Conservation (phyloP, 2,113 vertebrate genomes). For the Eclectus roratus region DNA sequence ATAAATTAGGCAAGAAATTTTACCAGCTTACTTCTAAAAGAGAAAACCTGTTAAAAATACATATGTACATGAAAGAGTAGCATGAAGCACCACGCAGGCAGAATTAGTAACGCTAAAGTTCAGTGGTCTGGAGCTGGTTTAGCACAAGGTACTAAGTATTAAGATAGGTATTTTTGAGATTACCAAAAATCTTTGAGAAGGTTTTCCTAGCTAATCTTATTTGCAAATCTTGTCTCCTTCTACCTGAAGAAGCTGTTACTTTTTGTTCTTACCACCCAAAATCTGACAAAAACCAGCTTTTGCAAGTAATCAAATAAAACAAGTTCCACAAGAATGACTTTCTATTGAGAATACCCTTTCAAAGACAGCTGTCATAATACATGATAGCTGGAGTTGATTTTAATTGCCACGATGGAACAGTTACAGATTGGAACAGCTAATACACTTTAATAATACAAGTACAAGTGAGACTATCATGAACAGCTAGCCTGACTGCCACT, state of each 20-base stretch:
- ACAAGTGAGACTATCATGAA: neutral
- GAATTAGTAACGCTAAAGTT: neutral
- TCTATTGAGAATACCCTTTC: constrained; percentile 12
- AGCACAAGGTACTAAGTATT: neutral
- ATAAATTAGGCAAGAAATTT: neutral
- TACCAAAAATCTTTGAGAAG: neutral
- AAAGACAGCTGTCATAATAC: constrained; percentile 23
- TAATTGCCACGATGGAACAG: constrained; percentile 14
- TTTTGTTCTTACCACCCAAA: neutral
- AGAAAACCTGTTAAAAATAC: neutral
- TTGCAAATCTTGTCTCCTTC: neutral
- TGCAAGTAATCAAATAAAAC: neutral
- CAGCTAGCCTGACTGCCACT: neutral
- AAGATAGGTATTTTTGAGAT: neutral
- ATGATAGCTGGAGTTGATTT: neutral
- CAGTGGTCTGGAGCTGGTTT: neutral
- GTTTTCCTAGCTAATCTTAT: neutral
- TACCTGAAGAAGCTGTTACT: neutral
- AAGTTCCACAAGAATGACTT: neutral
- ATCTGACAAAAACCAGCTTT: neutral
- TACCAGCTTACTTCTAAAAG: neutral
- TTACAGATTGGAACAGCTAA: neutral
- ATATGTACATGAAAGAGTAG: neutral
- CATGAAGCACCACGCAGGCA: neutral
- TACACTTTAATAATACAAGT: neutral